Base-by-base conservation (phyloP, 2,113 vertebrate genomes). In the Eolophus roseicapilla region DNA sequence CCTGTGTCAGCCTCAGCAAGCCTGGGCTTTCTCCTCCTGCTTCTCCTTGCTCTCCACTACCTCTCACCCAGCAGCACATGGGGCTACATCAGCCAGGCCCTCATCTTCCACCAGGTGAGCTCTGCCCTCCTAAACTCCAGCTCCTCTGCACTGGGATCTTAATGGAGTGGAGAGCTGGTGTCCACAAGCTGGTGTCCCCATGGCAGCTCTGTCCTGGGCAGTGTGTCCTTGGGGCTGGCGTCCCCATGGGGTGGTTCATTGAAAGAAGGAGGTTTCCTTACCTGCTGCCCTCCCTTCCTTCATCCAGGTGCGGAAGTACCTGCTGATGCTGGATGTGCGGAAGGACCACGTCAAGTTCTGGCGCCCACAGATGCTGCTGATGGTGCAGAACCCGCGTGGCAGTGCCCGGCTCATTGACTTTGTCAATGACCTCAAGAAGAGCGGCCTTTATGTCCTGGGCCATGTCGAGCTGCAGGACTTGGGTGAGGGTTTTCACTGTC, bases 271-370 rank as follows among this genome's bases (percentile, higher is more conserved):
- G 9, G 1, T 9, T 55, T 86, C 64, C 63, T 95, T 49, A 87
- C 3, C 35, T 28, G 14, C 50, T 64, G 35, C 21, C 41, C 24
- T 69, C 33, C 8, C 9, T 53, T 24, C 0, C 2, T 50, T 18
- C 18, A 29, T 83, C 25, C 86, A 99, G 99, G 99, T 99, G 55
- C 98, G 99, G 8, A 99, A 99, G 86, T 99, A 99, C 96, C 97
- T 99, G 92, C 98, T 99, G 92, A 99, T 99, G 98, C 96, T 99
- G 97, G 99, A 99, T 0, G 99, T 99, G 60, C 98, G 99, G 44
- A 99, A 99, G 96, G 99, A 99, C 78, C 99, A 99, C 0, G 99
- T 99, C 63, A 99, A 99, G 95, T 99, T 99, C 97, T 99, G 99
- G 99, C 97, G 99, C 82, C 99, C 99, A 0, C 99, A 99, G 97